Evolutionary conservation across 2,113 vertebrate genomes (phyloP).

Genomic region (Erinaceus europaeus): DNA sequence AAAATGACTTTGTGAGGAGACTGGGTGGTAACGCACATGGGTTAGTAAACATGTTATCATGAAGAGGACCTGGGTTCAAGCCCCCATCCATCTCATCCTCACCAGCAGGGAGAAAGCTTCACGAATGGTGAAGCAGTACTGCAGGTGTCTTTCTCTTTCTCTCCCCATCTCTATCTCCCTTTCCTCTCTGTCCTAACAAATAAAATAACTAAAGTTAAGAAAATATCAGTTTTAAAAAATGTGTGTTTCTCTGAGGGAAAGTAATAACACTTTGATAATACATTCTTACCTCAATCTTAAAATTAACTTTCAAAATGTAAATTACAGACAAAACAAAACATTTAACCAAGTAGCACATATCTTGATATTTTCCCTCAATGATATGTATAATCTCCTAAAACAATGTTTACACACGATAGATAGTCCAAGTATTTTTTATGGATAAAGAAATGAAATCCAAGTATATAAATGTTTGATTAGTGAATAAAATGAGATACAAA

Average conservation of each 20-base stretch:
- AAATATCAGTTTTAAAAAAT: too few species aligned
- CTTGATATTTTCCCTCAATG: neutral
- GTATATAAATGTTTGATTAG: neutral
- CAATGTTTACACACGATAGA: neutral
- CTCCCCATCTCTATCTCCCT: too few species aligned
- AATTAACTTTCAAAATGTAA: conserved; percentile 11
- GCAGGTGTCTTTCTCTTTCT: too few species aligned
- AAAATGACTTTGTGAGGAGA: too few species aligned
- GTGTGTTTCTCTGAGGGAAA: conserved; percentile 12
- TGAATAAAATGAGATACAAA: neutral
- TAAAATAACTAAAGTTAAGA: too few species aligned
- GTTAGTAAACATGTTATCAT: too few species aligned
- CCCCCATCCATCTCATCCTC: too few species aligned
- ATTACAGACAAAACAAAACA: neutral
- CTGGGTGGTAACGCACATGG: too few species aligned
- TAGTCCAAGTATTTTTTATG: neutral
- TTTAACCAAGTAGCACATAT: neutral
- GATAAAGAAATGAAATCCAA: conserved; percentile 4
- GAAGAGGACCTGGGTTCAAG: too few species aligned
- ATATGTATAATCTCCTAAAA: neutral
- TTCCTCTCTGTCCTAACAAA: too few species aligned
- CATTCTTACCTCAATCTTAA: neutral
- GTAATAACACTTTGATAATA: conserved; percentile 23
- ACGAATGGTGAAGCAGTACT: too few species aligned
- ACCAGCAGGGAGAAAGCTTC: too few species aligned